phyloP scores from a whole-genome alignment of 2,888 invertebrate species.

The Orthosia gracilis region DNA sequence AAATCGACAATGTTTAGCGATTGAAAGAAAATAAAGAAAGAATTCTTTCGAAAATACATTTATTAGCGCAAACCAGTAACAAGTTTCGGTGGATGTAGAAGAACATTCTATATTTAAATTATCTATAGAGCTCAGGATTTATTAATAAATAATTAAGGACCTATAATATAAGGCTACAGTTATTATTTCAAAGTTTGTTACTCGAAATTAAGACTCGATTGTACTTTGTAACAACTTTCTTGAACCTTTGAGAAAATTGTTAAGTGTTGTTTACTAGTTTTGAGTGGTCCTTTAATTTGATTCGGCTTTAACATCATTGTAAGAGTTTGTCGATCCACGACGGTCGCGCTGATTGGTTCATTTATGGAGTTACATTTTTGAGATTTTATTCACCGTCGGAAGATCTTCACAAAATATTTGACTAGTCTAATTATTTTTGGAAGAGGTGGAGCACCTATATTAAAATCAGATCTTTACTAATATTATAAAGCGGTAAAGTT shows the following conservation, averaged over 20 bases:
- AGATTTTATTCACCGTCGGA: neutral
- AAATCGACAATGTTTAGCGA: no score
- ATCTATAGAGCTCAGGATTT: no score
- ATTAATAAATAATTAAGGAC: no score
- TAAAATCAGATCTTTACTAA: no score
- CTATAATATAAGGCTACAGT: slow-evolving; percentile 3
- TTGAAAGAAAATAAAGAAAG: no score
- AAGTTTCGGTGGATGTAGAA: no score
- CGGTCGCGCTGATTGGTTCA: neutral
- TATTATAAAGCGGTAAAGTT: no score
- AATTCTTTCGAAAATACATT: no score
- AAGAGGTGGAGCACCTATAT: no score
- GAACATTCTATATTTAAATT: no score
- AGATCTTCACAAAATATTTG: slow-evolving; percentile 6
- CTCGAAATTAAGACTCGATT: slow-evolving; percentile 19
- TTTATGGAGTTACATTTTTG: neutral
- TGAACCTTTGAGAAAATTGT: slow-evolving; percentile 17
- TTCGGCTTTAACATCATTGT: neutral
- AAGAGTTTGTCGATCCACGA: neutral
- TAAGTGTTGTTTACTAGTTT: slow-evolving; percentile 30
- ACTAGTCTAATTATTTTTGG: no score
- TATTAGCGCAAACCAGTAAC: no score
- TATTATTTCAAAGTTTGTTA: slow-evolving; percentile 17
- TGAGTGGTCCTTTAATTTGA: slow-evolving; percentile 26
- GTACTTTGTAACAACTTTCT: slow-evolving; percentile 32